Percentiles rank a stretch among this genome's conserved stretches.
Evolutionary conservation across 2,113 vertebrate species (phyloP).

Genomic region (Heterochromis multidens): DNA sequence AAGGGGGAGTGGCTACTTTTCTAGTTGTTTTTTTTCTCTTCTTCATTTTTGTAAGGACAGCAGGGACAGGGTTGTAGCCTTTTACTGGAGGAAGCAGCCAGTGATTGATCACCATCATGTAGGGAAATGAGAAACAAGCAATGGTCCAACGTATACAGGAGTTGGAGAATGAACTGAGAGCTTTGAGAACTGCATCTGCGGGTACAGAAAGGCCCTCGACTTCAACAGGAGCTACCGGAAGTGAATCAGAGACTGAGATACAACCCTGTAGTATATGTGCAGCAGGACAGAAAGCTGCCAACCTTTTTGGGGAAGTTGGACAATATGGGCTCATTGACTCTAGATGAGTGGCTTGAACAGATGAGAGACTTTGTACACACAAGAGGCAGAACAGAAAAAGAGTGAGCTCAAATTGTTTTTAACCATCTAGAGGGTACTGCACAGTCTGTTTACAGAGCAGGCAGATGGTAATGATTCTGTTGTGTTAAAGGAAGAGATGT

Average conservation of each 20-base stretch:
- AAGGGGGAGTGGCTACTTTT: neutral
- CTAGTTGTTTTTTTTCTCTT: neutral
- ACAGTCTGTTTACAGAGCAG: no score
- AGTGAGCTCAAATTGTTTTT: neutral
- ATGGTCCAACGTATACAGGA: neutral
- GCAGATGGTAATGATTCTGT: neutral
- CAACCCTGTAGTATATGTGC: neutral
- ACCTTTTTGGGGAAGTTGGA: neutral
- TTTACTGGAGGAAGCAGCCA: neutral
- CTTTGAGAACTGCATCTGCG: accelerated
- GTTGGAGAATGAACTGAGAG: neutral
- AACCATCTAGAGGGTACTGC: neutral
- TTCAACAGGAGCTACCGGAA: neutral
- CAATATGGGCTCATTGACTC: neutral
- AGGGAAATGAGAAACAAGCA: neutral
- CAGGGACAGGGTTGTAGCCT: neutral
- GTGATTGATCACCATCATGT: neutral
- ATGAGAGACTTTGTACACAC: neutral
- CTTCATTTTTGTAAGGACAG: neutral
- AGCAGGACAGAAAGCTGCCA: neutral
- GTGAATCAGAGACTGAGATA: neutral
- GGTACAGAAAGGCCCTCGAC: neutral
- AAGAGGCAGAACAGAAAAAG: neutral
- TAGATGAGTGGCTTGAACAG: neutral
- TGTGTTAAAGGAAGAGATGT: neutral